These are phyloP conservation scores for Drosophila kuntzei DNA, from an alignment of 2,888 invertebrate genomes.

Conservation along the genomic window DNA sequence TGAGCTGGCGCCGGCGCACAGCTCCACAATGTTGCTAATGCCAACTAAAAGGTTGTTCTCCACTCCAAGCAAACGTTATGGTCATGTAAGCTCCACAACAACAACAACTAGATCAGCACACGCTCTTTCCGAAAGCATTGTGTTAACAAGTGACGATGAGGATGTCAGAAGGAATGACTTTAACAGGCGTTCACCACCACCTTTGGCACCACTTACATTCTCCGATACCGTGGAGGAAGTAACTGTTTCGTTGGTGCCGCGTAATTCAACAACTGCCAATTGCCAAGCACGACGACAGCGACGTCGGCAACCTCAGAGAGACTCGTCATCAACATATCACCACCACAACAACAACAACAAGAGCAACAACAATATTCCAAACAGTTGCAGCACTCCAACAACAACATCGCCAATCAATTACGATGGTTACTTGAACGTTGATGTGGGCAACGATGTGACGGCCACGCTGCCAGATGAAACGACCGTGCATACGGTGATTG, in stretches of 20 bases:
- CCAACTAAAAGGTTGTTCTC: constrained; percentile 15
- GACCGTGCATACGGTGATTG: constrained; percentile 84
- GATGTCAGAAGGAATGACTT: constrained; percentile 8
- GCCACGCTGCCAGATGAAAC: constrained; percentile 82
- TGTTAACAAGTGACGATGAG: constrained; percentile 80
- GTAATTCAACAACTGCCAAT: constrained; percentile 71
- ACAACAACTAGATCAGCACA: constrained; percentile 1
- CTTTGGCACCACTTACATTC: constrained; percentile 68
- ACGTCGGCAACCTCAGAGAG: constrained; percentile 26
- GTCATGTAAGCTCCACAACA: constrained; percentile 39
- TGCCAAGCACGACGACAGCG: constrained; percentile 61
- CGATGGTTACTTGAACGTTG: constrained; percentile 55
- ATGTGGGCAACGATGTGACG: constrained; percentile 43
- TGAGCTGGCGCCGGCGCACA: constrained; percentile 46
- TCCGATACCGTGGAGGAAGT: constrained; percentile 78
- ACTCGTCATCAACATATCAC: constrained; percentile 2
- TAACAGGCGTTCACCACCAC: constrained; percentile 64
- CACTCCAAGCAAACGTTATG: constrained; percentile 55
- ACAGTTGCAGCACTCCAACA: constrained; percentile 31
- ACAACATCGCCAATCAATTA: constrained; percentile 8
- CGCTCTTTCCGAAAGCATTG: constrained; percentile 66
- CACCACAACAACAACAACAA: constrained; percentile 1
- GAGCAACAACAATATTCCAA: not conserved
- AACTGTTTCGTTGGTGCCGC: constrained; percentile 82
- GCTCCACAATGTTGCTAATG: constrained; percentile 43